Evolutionary conservation across 2,113 vertebrate species (phyloP).

Genomic region (Damaliscus lunatus): DNA sequence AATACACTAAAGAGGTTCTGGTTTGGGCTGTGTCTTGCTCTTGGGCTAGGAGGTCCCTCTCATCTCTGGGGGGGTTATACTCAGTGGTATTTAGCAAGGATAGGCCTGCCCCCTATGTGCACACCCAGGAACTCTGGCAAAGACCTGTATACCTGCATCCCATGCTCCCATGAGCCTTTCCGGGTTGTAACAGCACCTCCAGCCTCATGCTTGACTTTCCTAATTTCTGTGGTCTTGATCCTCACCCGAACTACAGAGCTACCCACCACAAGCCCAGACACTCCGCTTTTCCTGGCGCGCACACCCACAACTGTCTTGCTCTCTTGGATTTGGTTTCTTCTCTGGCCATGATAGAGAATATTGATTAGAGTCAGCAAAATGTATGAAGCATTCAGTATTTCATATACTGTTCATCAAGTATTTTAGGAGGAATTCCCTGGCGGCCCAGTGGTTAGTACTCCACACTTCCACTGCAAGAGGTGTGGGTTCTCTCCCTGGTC

Average conservation of each 20-base stretch:
- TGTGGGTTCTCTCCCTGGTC: not conserved
- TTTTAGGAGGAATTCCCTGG: not conserved
- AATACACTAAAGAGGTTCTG: not conserved
- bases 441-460: not conserved
- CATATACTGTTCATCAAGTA: not conserved
- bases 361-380: not conserved
- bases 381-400: not conserved
- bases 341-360: not conserved
- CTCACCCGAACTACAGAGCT: not conserved
- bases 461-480: not conserved
- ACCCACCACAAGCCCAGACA: not conserved
- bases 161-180: not conserved
- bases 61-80: not conserved
- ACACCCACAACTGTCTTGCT: not conserved
- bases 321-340: not conserved
- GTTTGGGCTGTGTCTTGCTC: not conserved
- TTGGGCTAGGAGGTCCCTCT: not conserved
- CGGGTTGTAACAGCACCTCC: not conserved
- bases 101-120: not conserved
- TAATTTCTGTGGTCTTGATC: not conserved
- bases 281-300: not conserved
- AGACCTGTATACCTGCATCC: slow-evolving; percentile 36
- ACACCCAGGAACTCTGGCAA: slow-evolving; percentile 22
- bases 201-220: not conserved
- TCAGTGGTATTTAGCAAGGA: slow-evolving; percentile 38